Evolutionary conservation across 2,113 vertebrate species (phyloP).

Genomic region (Zapus hudsonius): DNA sequence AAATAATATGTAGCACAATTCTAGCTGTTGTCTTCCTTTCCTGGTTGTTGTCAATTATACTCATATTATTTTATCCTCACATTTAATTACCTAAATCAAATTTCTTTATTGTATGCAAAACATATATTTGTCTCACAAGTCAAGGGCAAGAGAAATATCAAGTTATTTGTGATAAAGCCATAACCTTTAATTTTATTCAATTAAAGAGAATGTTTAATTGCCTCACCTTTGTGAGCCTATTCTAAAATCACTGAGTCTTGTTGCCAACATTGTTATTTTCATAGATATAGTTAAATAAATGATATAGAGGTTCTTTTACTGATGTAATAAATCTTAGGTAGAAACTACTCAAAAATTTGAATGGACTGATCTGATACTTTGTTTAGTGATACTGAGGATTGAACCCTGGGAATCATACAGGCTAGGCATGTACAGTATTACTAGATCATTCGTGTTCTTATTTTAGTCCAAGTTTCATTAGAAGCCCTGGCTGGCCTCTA

Average conservation of each 20-base stretch:
- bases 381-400: not conserved
- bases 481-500: not conserved
- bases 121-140: not conserved
- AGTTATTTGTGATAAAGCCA: conserved; percentile 11
- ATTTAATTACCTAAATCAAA: conserved; percentile 23
- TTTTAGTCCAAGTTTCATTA: not conserved
- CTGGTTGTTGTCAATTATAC: not conserved
- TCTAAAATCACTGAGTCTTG: conserved; percentile 24
- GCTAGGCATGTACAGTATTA: not conserved
- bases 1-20: not conserved
- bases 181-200: not conserved
- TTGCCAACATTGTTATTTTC: not conserved
- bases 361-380: not conserved
- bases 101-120: conserved; percentile 23
- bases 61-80: not conserved
- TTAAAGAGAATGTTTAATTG: not conserved
- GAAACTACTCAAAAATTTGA: conserved; percentile 28
- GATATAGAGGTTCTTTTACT: conserved; percentile 18
- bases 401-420: not conserved
- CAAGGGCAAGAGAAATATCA: not conserved
- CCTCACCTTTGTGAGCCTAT: not conserved
- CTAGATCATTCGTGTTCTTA: too few relatives aligned
- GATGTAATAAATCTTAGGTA: not conserved
- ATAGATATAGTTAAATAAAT: conserved; percentile 1
- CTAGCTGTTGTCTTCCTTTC: conserved; percentile 20